Evolutionary conservation across 1,140 invertebrate species (phyloP), one percentile per base, ranked within the genome.

Genomic region (Lasioglossum baleicum): DNA sequence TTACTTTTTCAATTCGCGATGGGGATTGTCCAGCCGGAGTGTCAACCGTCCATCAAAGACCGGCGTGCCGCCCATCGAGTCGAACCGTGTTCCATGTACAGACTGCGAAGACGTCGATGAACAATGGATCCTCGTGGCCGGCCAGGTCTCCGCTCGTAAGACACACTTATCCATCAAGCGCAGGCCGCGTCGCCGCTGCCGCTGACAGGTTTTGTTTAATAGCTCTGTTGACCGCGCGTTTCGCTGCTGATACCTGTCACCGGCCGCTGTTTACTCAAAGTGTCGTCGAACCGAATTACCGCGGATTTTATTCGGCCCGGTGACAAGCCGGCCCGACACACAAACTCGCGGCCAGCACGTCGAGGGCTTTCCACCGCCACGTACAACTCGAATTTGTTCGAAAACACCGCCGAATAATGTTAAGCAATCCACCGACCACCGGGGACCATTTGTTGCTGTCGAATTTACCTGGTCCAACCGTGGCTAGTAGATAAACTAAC

Each of bases 121-220:
- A 84, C 83, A 85, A 81, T 81, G 78, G 79, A 10, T 13, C 60
- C 61, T 66, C 35, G 78, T 60, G 71, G 69, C 75, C 75, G 70
- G 71, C 61, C 79, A 72, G 69, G 48, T 51, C 67, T 76, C 26
- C 51, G 56, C 15, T 76, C 51, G 75, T 85, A 86, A 86, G 84
- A 86, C 68, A 82, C 67, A 83, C 84, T 86, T 85, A 86, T 85
- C 84, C 72, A 86, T 86, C 84, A 86, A 74, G 51, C 64, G 22
- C 80, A 86, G 68, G n/a, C 67, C 22, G 75, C n/a, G 31, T 31
- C 40, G 53, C 31, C 40, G 48, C 75, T 86, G 84, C 17, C 31
- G 53, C 2, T 76, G 84, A 60, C 84, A 80, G 80, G 64, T 83
- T 72, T 86, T 85, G 84, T 83, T 85, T 76, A 79, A 85, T 85